Evolutionary conservation across 2,113 vertebrate species (phyloP).

Genomic region (Dasyornis broadbenti): DNA sequence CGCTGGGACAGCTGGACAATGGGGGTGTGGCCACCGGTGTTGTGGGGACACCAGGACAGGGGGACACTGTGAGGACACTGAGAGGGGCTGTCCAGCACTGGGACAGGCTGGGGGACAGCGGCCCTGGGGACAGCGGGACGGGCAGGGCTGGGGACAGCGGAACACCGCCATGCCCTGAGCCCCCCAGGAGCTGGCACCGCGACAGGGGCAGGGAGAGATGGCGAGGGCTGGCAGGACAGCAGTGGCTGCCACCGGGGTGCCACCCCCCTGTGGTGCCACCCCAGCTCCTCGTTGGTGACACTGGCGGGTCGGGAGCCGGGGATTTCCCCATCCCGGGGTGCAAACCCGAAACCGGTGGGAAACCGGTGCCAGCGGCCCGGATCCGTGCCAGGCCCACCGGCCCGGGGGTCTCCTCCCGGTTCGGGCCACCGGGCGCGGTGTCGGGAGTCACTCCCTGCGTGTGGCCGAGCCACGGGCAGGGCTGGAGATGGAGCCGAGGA

Average conservation of each 20-base stretch:
- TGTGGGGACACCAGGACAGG: not conserved
- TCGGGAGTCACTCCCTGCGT: fast-evolving
- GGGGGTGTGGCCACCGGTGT: not conserved
- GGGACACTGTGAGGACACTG: not conserved
- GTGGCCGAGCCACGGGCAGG: not conserved
- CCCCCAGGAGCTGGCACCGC: not conserved
- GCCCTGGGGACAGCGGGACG: not conserved
- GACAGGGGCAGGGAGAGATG: not conserved
- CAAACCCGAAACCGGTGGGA: fast-evolving
- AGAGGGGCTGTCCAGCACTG: not conserved
- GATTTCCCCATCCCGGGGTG: not conserved
- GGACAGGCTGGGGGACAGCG: not conserved
- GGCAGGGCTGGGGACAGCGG: not conserved
- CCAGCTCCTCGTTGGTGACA: not conserved
- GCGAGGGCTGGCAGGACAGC: not conserved
- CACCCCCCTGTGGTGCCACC: not conserved
- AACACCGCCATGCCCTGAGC: not conserved
- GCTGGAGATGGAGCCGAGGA: not conserved
- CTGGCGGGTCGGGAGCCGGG: not conserved
- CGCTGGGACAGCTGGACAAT: not conserved
- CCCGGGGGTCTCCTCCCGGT: not conserved
- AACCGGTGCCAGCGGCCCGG: not conserved
- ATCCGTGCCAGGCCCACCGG: not conserved
- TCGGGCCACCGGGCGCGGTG: fast-evolving
- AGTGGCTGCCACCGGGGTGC: fast-evolving